A percentile compares a stretch with the other conserved stretches of the same genome.
Evolutionary conservation across 2,113 vertebrate species (phyloP).

Genomic region (Rhinopomastus cyanomelas): DNA sequence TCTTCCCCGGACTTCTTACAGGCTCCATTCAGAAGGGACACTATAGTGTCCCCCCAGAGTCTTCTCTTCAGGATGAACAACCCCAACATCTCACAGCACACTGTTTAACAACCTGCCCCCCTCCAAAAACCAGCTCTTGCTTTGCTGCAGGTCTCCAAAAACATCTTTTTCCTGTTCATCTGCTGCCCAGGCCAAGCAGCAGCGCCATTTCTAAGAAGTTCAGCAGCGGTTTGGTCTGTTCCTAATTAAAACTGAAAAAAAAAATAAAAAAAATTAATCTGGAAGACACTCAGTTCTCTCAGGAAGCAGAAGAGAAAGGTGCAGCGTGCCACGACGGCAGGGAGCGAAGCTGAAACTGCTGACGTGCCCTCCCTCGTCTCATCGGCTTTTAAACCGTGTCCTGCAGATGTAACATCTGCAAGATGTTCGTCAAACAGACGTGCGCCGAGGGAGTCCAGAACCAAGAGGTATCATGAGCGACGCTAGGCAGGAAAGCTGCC

Average conservation of each 20-base stretch:
- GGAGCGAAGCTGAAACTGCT: background rate
- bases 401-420: background rate
- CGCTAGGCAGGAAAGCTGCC: background rate
- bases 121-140: background rate
- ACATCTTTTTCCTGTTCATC: background rate
- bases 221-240: background rate
- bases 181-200: background rate
- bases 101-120: background rate
- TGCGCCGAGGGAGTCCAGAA: background rate
- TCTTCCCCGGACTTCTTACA: too few species aligned
- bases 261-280: background rate
- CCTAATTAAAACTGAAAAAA: background rate
- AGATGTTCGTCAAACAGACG: background rate
- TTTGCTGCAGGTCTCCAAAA: background rate
- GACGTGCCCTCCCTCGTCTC: fast-evolving
- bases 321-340: fast-evolving
- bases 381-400: fast-evolving
- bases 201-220: background rate
- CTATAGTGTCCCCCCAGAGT: too few species aligned
- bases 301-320: background rate
- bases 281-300: background rate
- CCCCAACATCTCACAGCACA: fast-evolving
- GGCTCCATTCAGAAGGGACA: too few species aligned
- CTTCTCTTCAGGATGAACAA: too few species aligned
- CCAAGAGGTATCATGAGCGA: background rate